These are phyloP conservation scores for Yponomeuta malinellus DNA, from an alignment of 2,888 invertebrate genomes.

Conservation along the genomic window DNA sequence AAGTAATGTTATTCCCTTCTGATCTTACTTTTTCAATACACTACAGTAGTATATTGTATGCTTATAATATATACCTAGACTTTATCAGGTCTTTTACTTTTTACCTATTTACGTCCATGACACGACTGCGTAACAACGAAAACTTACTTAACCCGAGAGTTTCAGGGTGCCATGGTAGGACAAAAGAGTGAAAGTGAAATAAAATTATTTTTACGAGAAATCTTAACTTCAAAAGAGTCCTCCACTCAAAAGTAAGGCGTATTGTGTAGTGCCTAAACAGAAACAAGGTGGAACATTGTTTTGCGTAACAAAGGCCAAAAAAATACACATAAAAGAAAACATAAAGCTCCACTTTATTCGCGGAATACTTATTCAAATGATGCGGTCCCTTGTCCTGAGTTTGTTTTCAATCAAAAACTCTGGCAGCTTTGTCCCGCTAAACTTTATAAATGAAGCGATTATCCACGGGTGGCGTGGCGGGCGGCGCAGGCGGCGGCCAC, in stretches of 20 bases:
- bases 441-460: slow-evolving; percentile 76
- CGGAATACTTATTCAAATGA: slow-evolving; percentile 77
- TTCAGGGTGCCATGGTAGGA: slow-evolving; percentile 65
- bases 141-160: slow-evolving; percentile 51
- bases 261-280: slow-evolving; percentile 63
- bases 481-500: slow-evolving; percentile 26
- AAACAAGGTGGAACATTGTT: slow-evolving; percentile 75
- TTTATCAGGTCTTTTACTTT: background rate
- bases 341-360: slow-evolving; percentile 76
- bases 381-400: slow-evolving; percentile 73
- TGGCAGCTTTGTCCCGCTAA: slow-evolving; percentile 72
- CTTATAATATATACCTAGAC: too few species aligned
- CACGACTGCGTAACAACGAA: slow-evolving; percentile 2
- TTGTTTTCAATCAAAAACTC: slow-evolving; percentile 77
- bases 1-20: too few species aligned
- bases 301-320: slow-evolving; percentile 73
- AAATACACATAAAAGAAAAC: slow-evolving; percentile 75
- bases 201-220: slow-evolving; percentile 75
- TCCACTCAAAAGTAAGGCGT: slow-evolving; percentile 76
- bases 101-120: background rate
- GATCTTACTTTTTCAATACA: too few species aligned
- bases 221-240: slow-evolving; percentile 76
- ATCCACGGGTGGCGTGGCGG: slow-evolving; percentile 55
- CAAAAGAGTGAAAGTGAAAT: slow-evolving; percentile 73
- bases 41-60: too few species aligned